Conservation (phyloP, 2,113 vertebrate genomes). For the Macroglossus sobrinus region DNA sequence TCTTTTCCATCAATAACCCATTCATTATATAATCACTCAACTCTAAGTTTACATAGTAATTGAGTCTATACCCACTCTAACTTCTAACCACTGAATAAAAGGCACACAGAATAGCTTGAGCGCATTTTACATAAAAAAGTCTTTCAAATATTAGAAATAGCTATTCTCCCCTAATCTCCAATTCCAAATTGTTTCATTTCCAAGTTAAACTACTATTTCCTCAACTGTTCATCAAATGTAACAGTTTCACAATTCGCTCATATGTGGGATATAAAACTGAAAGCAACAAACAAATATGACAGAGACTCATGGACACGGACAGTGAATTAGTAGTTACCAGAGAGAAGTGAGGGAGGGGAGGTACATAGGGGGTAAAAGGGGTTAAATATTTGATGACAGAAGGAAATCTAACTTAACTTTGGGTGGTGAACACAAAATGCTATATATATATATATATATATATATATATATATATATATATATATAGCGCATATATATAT, state of each 20-base stretch:
- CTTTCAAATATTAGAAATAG: neutral
- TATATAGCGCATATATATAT: neutral
- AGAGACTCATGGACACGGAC: too few relatives aligned
- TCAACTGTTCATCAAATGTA: neutral
- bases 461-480: neutral
- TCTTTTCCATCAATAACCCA: neutral
- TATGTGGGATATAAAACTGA: too few relatives aligned
- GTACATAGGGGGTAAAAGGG: too few relatives aligned
- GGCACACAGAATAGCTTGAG: neutral
- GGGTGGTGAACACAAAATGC: too few relatives aligned
- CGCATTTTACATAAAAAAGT: neutral
- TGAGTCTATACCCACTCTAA: neutral
- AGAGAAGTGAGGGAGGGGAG: too few relatives aligned
- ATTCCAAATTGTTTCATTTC: neutral
- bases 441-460: too few relatives aligned
- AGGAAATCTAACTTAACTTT: too few relatives aligned
- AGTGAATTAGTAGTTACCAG: too few relatives aligned
- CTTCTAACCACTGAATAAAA: neutral
- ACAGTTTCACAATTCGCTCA: neutral
- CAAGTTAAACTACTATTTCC: neutral
- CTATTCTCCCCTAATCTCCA: neutral
- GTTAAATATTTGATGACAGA: too few relatives aligned
- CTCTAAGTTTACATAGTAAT: neutral
- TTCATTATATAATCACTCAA: neutral
- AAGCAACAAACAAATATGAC: too few relatives aligned